These are phyloP conservation scores for Monodelphis domestica DNA, from an alignment of 2,797 vertebrate genomes.

Conservation along the genomic window DNA sequence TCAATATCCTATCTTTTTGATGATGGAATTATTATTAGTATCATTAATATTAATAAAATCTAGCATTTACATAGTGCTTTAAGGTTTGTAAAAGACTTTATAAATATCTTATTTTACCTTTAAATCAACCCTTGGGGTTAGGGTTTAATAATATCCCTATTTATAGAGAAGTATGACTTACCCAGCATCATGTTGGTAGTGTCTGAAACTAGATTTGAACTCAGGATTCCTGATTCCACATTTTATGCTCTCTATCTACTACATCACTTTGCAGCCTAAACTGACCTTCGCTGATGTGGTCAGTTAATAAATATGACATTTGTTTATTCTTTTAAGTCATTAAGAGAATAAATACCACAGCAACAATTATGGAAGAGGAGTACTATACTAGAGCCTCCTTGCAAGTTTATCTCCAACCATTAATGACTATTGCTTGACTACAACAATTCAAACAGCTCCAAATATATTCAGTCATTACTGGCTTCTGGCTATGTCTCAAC, in stretches of 20 bases:
- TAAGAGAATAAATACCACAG: not conserved
- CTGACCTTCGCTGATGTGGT: not conserved
- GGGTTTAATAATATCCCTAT: not conserved
- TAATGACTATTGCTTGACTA: not conserved
- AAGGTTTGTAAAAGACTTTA: not conserved
- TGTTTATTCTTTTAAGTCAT: not conserved
- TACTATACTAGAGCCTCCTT: not conserved
- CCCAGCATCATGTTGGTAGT: not conserved
- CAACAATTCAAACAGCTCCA: not conserved
- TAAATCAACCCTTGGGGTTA: not conserved
- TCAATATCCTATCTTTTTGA: not conserved
- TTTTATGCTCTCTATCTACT: not conserved
- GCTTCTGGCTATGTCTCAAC: not conserved
- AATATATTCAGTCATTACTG: not conserved
- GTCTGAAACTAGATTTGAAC: not conserved
- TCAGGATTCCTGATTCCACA: not conserved
- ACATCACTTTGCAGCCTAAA: not conserved
- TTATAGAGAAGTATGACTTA: slow-evolving; percentile 60
- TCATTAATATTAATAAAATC: not conserved
- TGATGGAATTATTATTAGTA: not conserved
- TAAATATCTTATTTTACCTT: not conserved
- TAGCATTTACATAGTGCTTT: not conserved
- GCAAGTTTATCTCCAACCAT: not conserved
- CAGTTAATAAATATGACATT: not conserved
- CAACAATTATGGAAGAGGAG: not conserved